Conservation (phyloP, 2,113 vertebrate genomes). For the Bothrops jararaca region DNA sequence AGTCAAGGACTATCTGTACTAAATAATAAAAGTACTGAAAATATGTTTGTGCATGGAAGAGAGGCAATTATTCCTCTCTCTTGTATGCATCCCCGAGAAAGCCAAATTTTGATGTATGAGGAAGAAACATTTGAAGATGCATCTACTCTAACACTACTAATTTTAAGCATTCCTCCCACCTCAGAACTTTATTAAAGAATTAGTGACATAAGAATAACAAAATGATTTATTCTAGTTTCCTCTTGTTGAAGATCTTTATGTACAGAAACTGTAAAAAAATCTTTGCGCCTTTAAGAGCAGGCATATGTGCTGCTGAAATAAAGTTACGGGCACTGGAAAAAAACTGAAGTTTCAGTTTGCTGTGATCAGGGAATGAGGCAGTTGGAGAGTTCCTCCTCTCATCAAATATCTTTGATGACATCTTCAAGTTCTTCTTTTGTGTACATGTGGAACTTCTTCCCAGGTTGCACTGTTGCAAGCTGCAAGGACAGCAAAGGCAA, state of each 20-base stretch:
- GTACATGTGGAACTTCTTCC: constrained; percentile 98
- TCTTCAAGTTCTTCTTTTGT: constrained; percentile 97
- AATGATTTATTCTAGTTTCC: constrained; percentile 69
- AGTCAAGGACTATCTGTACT: neutral
- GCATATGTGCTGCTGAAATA: constrained; percentile 48
- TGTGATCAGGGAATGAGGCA: constrained; percentile 38
- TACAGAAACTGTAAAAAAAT: constrained; percentile 74
- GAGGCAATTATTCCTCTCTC: neutral
- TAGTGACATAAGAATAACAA: constrained; percentile 52
- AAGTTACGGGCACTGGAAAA: constrained; percentile 51
- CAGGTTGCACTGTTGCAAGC: constrained; percentile 93
- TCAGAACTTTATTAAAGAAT: constrained; percentile 7
- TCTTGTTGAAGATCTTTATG: constrained; percentile 65
- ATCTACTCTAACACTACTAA: neutral
- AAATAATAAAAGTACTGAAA: neutral
- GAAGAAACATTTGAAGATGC: neutral
- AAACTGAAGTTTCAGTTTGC: constrained; percentile 50
- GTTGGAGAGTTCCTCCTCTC: constrained; percentile 33
- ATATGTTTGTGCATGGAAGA: neutral
- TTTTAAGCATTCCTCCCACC: neutral
- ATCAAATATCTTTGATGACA: constrained; percentile 96
- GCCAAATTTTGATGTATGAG: neutral
- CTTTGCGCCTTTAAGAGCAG: constrained; percentile 51
- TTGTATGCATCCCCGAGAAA: neutral
- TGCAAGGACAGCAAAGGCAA: constrained; percentile 62